Evolutionary conservation across 2,797 vertebrate species (phyloP), one percentile per base, ranked within the genome.

Genomic region (Mormyrus proboscirostris): DNA sequence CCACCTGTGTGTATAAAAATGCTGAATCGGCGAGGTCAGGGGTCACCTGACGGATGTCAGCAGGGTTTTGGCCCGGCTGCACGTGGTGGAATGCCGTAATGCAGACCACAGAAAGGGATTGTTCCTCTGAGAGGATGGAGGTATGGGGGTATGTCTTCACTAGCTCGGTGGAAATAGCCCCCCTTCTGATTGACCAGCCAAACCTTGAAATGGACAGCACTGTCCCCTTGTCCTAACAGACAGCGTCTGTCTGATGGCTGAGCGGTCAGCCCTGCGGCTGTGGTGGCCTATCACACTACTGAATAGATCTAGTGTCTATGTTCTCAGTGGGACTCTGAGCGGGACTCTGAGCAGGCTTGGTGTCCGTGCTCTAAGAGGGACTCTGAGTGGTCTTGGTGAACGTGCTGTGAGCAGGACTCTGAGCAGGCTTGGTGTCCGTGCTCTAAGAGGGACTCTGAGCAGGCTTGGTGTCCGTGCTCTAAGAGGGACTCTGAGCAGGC

Each of bases 21-120:
- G 69, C 91, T 91, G 92, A 93, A 91, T 93, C 62, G 69, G 51
- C 84, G 51, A 90, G 92, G 87, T 7, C 92, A 92, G 85, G 86
- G 90, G 90, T 92, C 91, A 88, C 5, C 73, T 49, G 59, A 89
- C 90, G 87, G 89, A 91, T 92, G 91, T 91, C 87, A 83, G 90
- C 79, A 62, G 65, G 79, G 88, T 91, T 90, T 92, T 79, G 83
- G 89, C 90, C 65, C 2, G 29, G 53, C 69, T 49, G 53, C 82
- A 90, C 29, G 84, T 92, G 38, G 89, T 86, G 84, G 90, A 91
- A 86, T 88, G 89, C 85, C 33, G 33, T 44, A 86, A 87, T 84
- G 89, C 82, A 53, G 88, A 90, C 88, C 91, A 92, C 92, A 92
- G 90, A 91, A 90, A 90, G 84, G 53, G 53, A 91, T 84, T 90